Evolutionary conservation across 1,140 invertebrate genomes (phyloP).

Genomic region (Mercenaria mercenaria): DNA sequence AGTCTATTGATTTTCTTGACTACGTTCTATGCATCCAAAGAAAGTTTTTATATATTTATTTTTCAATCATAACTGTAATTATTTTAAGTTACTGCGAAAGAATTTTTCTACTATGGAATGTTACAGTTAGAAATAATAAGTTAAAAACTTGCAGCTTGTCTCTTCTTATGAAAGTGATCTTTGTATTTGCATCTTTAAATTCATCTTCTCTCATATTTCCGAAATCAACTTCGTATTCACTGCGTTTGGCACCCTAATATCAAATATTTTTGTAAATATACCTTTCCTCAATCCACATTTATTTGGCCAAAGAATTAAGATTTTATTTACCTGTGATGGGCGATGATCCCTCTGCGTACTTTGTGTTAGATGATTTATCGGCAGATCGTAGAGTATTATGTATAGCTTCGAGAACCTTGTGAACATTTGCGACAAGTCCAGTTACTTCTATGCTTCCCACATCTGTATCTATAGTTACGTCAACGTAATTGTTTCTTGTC

Average conservation of each 20-base stretch:
- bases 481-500: slow-evolving; percentile 9
- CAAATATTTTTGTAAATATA: slow-evolving; percentile 2
- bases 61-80: too few relatives aligned
- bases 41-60: too few relatives aligned
- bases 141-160: too few relatives aligned
- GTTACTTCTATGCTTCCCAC: neutral
- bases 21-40: too few relatives aligned
- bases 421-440: slow-evolving; percentile 16
- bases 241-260: neutral
- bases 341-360: neutral
- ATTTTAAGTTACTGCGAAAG: too few relatives aligned
- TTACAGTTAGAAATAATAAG: too few relatives aligned
- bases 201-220: slow-evolving; percentile 47
- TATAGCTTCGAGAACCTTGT: neutral
- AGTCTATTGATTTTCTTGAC: too few relatives aligned
- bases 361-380: slow-evolving; percentile 5
- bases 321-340: slow-evolving; percentile 7
- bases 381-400: neutral
- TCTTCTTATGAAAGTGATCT: slow-evolving; percentile 15
- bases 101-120: too few relatives aligned
- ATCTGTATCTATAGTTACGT: neutral
- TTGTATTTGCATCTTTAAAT: neutral
- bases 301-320: neutral
- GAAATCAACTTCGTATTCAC: slow-evolving; percentile 47
- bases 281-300: slow-evolving; percentile 17